Evolutionary conservation across 2,888 invertebrate genomes (phyloP), one percentile per base, ranked within the genome.

Genomic region (Eumerus sabulonum): DNA sequence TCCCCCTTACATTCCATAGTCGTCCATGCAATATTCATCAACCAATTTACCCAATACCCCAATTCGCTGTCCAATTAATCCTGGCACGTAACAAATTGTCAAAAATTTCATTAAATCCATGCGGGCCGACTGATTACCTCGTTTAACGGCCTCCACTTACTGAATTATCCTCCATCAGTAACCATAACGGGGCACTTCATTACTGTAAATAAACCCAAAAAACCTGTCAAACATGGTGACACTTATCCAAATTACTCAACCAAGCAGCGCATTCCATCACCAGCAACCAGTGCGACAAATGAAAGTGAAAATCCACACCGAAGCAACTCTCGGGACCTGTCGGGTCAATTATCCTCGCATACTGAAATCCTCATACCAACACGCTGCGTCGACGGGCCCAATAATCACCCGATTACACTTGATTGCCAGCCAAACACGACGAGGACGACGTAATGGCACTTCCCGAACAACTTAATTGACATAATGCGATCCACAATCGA

Each of bases 401-500:
- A 79, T 74, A 74, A 74, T 70, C 74, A 64, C 74, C 60, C 79
- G 79, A 79, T 74, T 79, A 79, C 64, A 70, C 45, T 74, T 74
- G 79, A 70, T 79, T 79, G 45, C 74, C 47, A 19, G 42, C 57
- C 50, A 79, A 68, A 64, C 79, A 74, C 70, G 12, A 40, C 11
- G 12, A 11, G 2, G n/a, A 40, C 40, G 27, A 59, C 59, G 48
- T 77, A 73, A 73, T 77, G 63, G 67, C 73, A 68, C 53, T 68
- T 68, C 64, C 40, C 70, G 48, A 74, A 68, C 68, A 79, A 79
- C 74, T 79, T 79, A 79, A 79, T 79, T 79, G 79, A 74, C 79
- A 79, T 79, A 79, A 79, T 79, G 56, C 64, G 79, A 68, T 74
- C 79, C 54, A 53, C 79, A 74, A 79, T 74, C 74, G 74, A 79